These are phyloP conservation scores for Ctenomys sociabilis DNA, from an alignment of 2,113 vertebrate species.

Conservation along the genomic window DNA sequence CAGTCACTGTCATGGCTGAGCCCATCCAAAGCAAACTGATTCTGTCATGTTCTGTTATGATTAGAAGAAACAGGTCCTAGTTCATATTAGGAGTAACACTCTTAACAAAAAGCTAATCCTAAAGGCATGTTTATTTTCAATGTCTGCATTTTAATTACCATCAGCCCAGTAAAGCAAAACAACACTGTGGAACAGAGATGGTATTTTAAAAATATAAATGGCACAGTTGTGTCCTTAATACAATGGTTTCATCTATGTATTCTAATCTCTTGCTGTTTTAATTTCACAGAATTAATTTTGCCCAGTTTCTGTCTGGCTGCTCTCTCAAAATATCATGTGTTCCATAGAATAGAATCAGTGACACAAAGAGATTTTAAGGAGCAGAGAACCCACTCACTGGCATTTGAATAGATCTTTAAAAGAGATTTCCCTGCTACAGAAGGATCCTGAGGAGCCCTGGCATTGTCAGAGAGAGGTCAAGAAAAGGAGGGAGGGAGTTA, in stretches of 20 bases:
- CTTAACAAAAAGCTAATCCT: slow-evolving; percentile 3
- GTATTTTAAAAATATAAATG: neutral
- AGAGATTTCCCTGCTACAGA: neutral
- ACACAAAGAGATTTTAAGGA: slow-evolving; percentile 2
- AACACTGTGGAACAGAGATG: neutral
- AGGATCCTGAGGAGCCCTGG: neutral
- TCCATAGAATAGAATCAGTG: neutral
- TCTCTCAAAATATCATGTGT: neutral
- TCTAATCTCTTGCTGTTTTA: slow-evolving; percentile 30
- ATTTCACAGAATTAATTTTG: neutral
- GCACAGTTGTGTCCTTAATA: neutral
- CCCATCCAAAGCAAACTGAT: neutral
- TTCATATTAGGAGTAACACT: neutral
- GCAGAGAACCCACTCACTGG: neutral
- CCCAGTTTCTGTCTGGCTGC: neutral
- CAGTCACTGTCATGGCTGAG: neutral
- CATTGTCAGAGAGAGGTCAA: neutral
- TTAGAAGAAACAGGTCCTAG: neutral
- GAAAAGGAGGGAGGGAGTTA: neutral
- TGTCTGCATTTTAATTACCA: slow-evolving; percentile 23
- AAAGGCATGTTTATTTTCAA: slow-evolving; percentile 57
- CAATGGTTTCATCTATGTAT: neutral
- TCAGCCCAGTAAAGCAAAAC: slow-evolving; percentile 33
- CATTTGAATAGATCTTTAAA: neutral
- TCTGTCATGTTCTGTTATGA: neutral